phyloP scores from a whole-genome alignment of 2,888 invertebrate species.

The Euspilapteryx auroguttella region DNA sequence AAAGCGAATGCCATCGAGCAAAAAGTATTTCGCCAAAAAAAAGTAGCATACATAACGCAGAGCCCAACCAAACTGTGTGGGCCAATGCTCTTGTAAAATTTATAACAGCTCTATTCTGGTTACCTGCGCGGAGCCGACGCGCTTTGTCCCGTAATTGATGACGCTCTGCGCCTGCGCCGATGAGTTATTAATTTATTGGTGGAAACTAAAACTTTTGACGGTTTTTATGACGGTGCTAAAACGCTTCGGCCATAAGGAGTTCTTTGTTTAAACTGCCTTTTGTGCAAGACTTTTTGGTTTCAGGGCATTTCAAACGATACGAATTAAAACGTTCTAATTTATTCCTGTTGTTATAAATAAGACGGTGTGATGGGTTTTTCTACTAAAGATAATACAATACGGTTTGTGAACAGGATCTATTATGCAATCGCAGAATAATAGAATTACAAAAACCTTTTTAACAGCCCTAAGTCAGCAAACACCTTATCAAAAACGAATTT shows the following conservation, averaged over 20 bases:
- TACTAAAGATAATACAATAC: too few species aligned
- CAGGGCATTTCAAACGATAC: too few species aligned
- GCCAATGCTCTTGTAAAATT: constrained; percentile 51
- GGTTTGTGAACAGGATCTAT: too few species aligned
- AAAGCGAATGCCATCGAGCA: constrained; percentile 50
- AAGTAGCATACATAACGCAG: constrained; percentile 53
- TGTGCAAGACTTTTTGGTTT: neutral
- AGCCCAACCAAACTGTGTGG: constrained; percentile 28
- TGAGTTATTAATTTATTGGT: constrained; percentile 59
- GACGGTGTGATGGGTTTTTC: too few species aligned
- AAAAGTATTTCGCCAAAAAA: constrained; percentile 34
- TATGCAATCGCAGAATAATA: too few species aligned
- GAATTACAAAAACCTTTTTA: too few species aligned
- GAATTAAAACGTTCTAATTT: too few species aligned
- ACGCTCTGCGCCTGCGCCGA: constrained; percentile 30
- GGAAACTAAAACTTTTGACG: constrained; percentile 28
- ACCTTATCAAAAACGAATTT: too few species aligned
- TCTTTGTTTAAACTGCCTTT: constrained; percentile 7
- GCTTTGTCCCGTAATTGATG: constrained; percentile 52
- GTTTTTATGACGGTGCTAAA: constrained; percentile 56
- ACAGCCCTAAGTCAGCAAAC: too few species aligned
- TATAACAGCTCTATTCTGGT: constrained; percentile 59
- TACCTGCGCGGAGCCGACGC: constrained; percentile 29
- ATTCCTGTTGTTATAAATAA: too few species aligned
- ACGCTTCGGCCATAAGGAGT: constrained; percentile 17